phyloP scores from a whole-genome alignment of 2,113 vertebrate genomes.

The Misgurnus mizolepis region DNA sequence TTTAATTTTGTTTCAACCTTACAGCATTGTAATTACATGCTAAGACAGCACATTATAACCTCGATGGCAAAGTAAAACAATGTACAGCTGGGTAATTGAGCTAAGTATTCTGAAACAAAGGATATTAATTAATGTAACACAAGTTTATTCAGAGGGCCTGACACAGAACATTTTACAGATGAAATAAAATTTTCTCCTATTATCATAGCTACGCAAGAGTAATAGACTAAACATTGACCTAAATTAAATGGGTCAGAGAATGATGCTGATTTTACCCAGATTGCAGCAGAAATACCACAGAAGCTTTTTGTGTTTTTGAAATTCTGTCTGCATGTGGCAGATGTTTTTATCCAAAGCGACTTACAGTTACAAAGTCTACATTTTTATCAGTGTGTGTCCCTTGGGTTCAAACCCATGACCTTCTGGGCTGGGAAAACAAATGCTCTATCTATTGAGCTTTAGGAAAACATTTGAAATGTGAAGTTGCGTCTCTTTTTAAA shows the following conservation, averaged over 20 bases:
- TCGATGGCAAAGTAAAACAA: conserved; percentile 41
- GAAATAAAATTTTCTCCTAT: not conserved
- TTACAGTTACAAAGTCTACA: too few species aligned
- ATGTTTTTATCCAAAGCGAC: too few species aligned
- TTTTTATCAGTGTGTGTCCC: too few species aligned
- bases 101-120: conserved; percentile 13
- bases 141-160: conserved; percentile 7
- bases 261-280: not conserved
- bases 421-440: too few species aligned
- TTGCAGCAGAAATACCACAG: not conserved
- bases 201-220: conserved; percentile 9
- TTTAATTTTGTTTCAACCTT: conserved; percentile 15
- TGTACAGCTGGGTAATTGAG: not conserved
- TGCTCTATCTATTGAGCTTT: too few species aligned
- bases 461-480: too few species aligned
- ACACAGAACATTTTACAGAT: conserved; percentile 10
- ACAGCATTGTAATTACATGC: conserved; percentile 38
- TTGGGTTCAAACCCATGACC: too few species aligned
- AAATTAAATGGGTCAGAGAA: conserved; percentile 2
- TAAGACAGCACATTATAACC: conserved; percentile 8
- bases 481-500: too few species aligned
- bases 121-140: conserved; percentile 23
- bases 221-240: not conserved
- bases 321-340: too few species aligned
- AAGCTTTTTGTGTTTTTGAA: too few species aligned